Conservation (phyloP, 2,888 invertebrate genomes). For the Micropterix aruncella region DNA sequence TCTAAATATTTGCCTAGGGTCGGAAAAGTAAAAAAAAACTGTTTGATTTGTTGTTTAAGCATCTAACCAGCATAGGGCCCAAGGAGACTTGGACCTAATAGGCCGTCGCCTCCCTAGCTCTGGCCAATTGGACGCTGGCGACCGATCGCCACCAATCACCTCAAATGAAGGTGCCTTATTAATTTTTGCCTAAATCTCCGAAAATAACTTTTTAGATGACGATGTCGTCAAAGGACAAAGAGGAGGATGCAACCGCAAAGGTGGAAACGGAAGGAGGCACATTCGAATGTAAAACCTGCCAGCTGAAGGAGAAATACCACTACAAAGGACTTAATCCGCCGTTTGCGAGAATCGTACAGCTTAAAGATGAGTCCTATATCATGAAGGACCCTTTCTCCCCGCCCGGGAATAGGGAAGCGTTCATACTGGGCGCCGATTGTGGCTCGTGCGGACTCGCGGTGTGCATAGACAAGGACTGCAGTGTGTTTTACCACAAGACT, state of each 20-base stretch:
- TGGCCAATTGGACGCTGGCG: too few species aligned
- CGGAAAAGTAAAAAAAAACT: too few species aligned
- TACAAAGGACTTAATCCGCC: conserved; percentile 65
- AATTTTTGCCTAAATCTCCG: too few species aligned
- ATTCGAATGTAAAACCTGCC: conserved; percentile 53
- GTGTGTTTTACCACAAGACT: conserved; percentile 61
- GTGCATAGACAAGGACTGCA: conserved; percentile 62
- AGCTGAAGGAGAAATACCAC: conserved; percentile 53
- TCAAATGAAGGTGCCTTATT: too few species aligned
- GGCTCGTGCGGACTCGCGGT: conserved; percentile 49
- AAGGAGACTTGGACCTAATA: too few species aligned
- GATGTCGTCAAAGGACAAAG: too few species aligned
- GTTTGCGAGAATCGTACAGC: conserved; percentile 50
- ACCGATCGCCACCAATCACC: too few species aligned
- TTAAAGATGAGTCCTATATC: conserved; percentile 61
- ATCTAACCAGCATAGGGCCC: too few species aligned
- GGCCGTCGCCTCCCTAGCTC: too few species aligned
- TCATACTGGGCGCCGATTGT: conserved; percentile 68
- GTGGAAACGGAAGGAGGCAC: conserved; percentile 14
- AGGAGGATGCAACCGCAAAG: conserved; percentile 4
- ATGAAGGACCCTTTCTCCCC: conserved; percentile 78
- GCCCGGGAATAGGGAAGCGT: conserved; percentile 57
- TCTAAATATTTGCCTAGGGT: too few species aligned
- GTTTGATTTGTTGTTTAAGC: too few species aligned
- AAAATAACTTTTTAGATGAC: too few species aligned